Percentiles rank a stretch among this genome's conserved stretches.
phyloP scores from a whole-genome alignment of 2,888 invertebrate genomes.

The Podabrus alpinus region DNA sequence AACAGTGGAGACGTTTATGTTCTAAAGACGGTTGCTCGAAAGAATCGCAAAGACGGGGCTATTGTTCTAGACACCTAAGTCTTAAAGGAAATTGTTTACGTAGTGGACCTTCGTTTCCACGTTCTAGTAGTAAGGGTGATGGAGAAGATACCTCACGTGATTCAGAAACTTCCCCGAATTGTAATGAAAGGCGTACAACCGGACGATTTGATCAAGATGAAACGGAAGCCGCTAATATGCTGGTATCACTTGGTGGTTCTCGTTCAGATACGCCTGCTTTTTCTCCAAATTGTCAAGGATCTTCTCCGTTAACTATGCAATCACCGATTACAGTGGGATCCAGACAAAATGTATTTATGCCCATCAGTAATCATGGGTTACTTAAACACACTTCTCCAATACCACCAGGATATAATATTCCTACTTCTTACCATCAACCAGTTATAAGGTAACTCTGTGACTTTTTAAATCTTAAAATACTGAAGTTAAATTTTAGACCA shows the following conservation, averaged over 20 bases:
- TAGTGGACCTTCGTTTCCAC: slow-evolving; percentile 53
- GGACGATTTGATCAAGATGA: slow-evolving; percentile 91
- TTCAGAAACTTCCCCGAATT: slow-evolving; percentile 87
- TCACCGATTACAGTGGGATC: slow-evolving; percentile 72
- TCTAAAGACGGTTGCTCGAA: slow-evolving; percentile 93
- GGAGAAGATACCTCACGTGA: slow-evolving; percentile 91
- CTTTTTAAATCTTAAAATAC: not conserved
- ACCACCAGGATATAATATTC: slow-evolving; percentile 48
- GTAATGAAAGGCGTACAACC: slow-evolving; percentile 71
- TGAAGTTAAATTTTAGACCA: slow-evolving; percentile 59
- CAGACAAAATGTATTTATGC: slow-evolving; percentile 88
- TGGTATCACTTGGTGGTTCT: slow-evolving; percentile 93
- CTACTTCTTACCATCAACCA: slow-evolving; percentile 49
- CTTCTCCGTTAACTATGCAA: slow-evolving; percentile 70
- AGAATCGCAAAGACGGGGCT: slow-evolving; percentile 96
- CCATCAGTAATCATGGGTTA: slow-evolving; percentile 72
- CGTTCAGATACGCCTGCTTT: slow-evolving; percentile 92
- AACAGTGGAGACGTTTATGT: slow-evolving; percentile 97
- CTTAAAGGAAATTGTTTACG: slow-evolving; percentile 71
- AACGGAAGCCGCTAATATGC: slow-evolving; percentile 95
- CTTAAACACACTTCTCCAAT: slow-evolving; percentile 57
- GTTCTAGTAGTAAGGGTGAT: slow-evolving; percentile 62
- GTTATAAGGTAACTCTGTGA: slow-evolving; percentile 49
- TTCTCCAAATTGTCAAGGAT: slow-evolving; percentile 72
- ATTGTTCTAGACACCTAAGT: slow-evolving; percentile 94